These are phyloP conservation scores for Leptonema lineaticorne DNA, from an alignment of 1,140 invertebrate genomes.

Conservation along the genomic window DNA sequence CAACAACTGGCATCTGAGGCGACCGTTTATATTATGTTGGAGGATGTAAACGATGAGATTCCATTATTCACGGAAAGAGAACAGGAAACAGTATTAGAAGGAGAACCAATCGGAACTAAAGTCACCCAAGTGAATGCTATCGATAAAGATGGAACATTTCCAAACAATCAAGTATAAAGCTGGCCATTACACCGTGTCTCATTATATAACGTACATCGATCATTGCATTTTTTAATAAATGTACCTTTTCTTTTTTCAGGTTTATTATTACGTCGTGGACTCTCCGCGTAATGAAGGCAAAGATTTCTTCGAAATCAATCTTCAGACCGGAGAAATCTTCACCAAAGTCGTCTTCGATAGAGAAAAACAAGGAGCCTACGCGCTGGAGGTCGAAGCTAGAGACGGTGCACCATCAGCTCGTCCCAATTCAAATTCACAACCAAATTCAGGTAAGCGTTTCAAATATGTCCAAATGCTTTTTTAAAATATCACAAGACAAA, in stretches of 20 bases:
- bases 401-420: slow-evolving; percentile 90
- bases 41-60: slow-evolving; percentile 97
- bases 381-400: slow-evolving; percentile 87
- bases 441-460: slow-evolving; percentile 84
- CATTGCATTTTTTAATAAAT: slow-evolving; percentile 4
- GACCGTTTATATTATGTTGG: slow-evolving; percentile 88
- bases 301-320: slow-evolving; percentile 92
- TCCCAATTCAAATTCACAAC: slow-evolving; percentile 84
- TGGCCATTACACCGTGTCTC: background rate
- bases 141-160: slow-evolving; percentile 93
- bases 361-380: slow-evolving; percentile 92
- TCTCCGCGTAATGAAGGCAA: slow-evolving; percentile 88
- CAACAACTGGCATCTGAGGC: slow-evolving; percentile 93
- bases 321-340: slow-evolving; percentile 90
- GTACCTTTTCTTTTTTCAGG: slow-evolving; percentile 55
- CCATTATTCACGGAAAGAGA: slow-evolving; percentile 92
- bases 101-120: slow-evolving; percentile 89
- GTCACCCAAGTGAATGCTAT: slow-evolving; percentile 95
- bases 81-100: slow-evolving; percentile 91
- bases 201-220: slow-evolving; percentile 42
- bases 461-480: too few species aligned
- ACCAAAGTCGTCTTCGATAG: slow-evolving; percentile 92
- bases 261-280: slow-evolving; percentile 88
- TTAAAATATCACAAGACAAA: too few species aligned
- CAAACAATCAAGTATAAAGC: slow-evolving; percentile 82